Conservation (phyloP, 2,797 vertebrate genomes). For the Mormyrops boulengeri region DNA sequence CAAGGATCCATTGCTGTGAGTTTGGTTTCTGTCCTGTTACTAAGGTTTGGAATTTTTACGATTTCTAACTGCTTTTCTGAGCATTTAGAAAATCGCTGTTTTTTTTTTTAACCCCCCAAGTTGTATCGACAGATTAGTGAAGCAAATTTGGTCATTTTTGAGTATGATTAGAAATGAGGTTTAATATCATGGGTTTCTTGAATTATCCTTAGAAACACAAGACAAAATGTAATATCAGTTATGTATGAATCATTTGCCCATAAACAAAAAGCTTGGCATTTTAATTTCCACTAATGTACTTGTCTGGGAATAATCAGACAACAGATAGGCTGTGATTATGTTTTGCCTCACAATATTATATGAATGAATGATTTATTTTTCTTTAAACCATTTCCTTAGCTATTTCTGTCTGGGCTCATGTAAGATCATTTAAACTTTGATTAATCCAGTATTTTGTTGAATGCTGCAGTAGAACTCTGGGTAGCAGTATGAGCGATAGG, state of each 20-base stretch:
- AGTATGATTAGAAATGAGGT: neutral
- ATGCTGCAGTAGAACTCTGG: neutral
- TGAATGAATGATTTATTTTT: neutral
- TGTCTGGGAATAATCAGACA: neutral
- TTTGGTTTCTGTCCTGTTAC: neutral
- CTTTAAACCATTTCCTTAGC: neutral
- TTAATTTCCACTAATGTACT: neutral
- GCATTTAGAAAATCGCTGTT: neutral
- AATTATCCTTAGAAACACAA: neutral
- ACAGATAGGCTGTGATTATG: neutral
- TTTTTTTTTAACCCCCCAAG: neutral
- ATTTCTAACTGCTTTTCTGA: neutral
- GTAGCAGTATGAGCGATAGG: neutral
- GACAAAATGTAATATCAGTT: neutral
- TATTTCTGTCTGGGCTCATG: neutral
- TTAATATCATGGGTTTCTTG: neutral
- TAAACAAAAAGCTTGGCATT: neutral
- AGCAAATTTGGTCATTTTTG: neutral
- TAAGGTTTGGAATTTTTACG: neutral
- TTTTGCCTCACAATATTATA: neutral
- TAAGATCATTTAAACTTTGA: neutral
- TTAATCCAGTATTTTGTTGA: neutral
- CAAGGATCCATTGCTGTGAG: neutral
- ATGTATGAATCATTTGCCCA: neutral
- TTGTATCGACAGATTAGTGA: neutral